Conservation (phyloP, 2,888 invertebrate species). For the Caenorhabditis japonica region DNA sequence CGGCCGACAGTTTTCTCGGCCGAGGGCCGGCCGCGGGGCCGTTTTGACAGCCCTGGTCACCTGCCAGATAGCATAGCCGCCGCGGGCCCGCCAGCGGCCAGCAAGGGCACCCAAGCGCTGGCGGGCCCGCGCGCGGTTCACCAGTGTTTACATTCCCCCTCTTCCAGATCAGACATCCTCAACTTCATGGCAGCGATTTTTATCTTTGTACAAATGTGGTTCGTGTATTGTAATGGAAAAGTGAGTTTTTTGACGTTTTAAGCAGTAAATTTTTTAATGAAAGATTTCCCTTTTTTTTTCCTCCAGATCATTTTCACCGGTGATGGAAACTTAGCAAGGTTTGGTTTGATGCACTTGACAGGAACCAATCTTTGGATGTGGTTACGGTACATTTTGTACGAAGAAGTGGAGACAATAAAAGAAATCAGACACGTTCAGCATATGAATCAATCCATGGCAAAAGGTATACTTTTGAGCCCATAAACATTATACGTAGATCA, state of each 20-base stretch:
- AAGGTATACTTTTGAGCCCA: too few species aligned
- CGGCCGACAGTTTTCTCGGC: too few species aligned
- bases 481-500: too few species aligned
- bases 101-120: too few species aligned
- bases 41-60: too few species aligned
- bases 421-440: slow-evolving; percentile 55
- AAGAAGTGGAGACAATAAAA: slow-evolving; percentile 65
- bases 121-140: too few species aligned
- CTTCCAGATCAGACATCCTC: slow-evolving; percentile 53
- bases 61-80: too few species aligned
- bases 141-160: too few species aligned
- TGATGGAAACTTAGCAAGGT: slow-evolving; percentile 58
- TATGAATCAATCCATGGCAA: slow-evolving; percentile 3
- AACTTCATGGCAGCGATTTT: slow-evolving; percentile 57
- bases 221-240: slow-evolving; percentile 70
- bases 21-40: too few species aligned
- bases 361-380: slow-evolving; percentile 69
- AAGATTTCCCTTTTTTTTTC: slow-evolving; percentile 4
- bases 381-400: slow-evolving; percentile 65
- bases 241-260: slow-evolving; percentile 21
- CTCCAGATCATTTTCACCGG: slow-evolving; percentile 65
- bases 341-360: slow-evolving; percentile 66
- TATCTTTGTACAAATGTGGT: slow-evolving; percentile 69
- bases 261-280: not conserved
- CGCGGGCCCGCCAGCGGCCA: too few species aligned